Evolutionary conservation across 2,113 vertebrate genomes (phyloP), one percentile per base, ranked within the genome.

Genomic region (Chrysemys picta): DNA sequence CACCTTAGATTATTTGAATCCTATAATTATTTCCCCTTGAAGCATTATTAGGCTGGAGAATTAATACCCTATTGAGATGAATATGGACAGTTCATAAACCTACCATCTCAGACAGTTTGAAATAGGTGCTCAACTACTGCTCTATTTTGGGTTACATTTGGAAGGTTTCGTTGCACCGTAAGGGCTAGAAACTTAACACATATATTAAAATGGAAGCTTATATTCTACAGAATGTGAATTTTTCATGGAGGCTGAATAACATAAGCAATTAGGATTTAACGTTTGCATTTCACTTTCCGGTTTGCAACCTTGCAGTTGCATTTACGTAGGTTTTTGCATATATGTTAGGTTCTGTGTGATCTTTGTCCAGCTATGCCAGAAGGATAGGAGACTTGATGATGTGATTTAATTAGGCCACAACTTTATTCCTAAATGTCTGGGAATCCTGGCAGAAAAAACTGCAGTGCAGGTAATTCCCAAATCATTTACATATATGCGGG

Each of bases 161-260:
- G 53, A 82, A 57, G n/a, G 59, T 89, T 91, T 91, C 91, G 94
- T 90, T 89, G 69, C 90, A 92, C 84, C 31, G 13, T 85, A 49
- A 42, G 82, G 47, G 47, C 6, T 78, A 45, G 42, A 47, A 78
- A 78, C 42, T 78, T 78, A 47, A 27, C 75, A 47, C 24, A 7
- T 27, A 45, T 47, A 47, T 78, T 27, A 45, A 45, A 27, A 78
- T 27, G 12, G 42, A 47, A 78, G 42, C 75, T 45, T 78, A 25
- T 25, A 38, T 38, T 72, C 24, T 78, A 10, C 24, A 29, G 38
- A 78, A 47, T 72, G 62, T 69, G 75, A 78, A 27, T 47, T 78
- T 72, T 45, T 78, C 42, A 72, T 72, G 65, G 65, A 72, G n/a
- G n/a, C 65, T 72, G 65, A 38, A 72, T 38, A 72, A 38, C 22